Evolutionary conservation across 2,797 vertebrate species (phyloP), one percentile per base, ranked within the genome.

Genomic region (Myotis daubentonii): DNA sequence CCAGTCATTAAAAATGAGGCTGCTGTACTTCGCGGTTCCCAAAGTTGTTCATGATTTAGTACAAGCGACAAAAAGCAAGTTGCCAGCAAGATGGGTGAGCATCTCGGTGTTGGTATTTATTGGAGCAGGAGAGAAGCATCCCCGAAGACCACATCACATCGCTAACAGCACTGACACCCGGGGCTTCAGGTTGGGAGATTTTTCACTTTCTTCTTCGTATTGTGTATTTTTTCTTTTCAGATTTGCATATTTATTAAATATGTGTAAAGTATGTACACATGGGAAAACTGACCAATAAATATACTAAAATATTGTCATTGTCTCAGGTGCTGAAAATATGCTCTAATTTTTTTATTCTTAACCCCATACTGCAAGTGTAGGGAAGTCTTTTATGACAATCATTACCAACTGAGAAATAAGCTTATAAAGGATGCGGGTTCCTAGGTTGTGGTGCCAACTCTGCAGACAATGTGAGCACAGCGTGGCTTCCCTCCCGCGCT

Each of bases 31-130:
- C 38, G 75, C 82, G 33, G 22, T 28, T 71, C 25, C 36, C 55
- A 83, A 96, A 74, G 25, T n/a, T 79, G 19, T 41, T 80, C 15
- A 8, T 62, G 60, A 91, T 82, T 10, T 79, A 60, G 44, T 79
- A 91, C 41, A 86, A 72, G 41, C 44, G 44, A 80, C 75, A 93
- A 93, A 96, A 68, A 60, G 15, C 19, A 89, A 79, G 53, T 20
- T 66, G 25, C 30, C 74, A 82, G 53, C n/a, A 44, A 38, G 15
- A 75, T 60, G 60, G 60, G 7, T 25, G 36, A 55, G 65, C 6
- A 79, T 33, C 41, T 25, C 20, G 62, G 75, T 91, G 68, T 71
- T 36, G 75, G 68, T 68, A 83, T 66, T 86, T 23, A 66, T 62
- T 72, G 72, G 23, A 78, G 53, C n/a, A 4, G 72, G 60, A 83